Percentiles rank a stretch among this genome's conserved stretches.
Evolutionary conservation across 2,888 invertebrate species (phyloP).

Genomic region (Lasioglossum vierecki): DNA sequence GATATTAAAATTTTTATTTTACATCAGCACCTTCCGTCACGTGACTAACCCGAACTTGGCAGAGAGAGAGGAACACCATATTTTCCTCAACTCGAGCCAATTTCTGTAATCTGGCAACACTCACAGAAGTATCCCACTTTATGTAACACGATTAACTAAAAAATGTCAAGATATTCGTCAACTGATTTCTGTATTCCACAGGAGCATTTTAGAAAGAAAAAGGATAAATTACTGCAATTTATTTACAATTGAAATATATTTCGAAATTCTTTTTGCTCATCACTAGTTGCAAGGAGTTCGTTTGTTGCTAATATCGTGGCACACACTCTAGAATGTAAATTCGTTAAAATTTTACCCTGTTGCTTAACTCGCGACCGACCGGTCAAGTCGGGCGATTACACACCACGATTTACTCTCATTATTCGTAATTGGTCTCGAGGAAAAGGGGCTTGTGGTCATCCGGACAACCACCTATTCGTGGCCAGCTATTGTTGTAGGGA

Average conservation of each 20-base stretch:
- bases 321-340: neutral
- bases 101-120: too few relatives aligned
- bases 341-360: neutral
- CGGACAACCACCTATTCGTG: constrained; percentile 33
- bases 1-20: too few relatives aligned
- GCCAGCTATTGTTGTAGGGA: constrained; percentile 55
- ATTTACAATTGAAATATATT: neutral
- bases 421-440: constrained; percentile 73
- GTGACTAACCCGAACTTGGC: too few relatives aligned
- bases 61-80: too few relatives aligned
- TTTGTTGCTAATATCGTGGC: neutral
- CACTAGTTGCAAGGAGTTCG: neutral
- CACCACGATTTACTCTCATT: constrained; percentile 73
- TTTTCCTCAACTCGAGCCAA: too few relatives aligned
- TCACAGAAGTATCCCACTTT: too few relatives aligned
- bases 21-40: too few relatives aligned
- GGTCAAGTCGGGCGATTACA: constrained; percentile 61
- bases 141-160: too few relatives aligned
- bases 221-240: neutral
- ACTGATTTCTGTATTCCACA: too few relatives aligned
- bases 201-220: too few relatives aligned
- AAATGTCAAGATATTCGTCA: too few relatives aligned
- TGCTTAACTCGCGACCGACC: neutral
- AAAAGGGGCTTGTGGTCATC: constrained; percentile 29
- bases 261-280: too few relatives aligned